These are phyloP conservation scores for Tethya wilhelma DNA, from an alignment of 37 sponge, comb jelly and placozoan species.

Conservation along the genomic window DNA sequence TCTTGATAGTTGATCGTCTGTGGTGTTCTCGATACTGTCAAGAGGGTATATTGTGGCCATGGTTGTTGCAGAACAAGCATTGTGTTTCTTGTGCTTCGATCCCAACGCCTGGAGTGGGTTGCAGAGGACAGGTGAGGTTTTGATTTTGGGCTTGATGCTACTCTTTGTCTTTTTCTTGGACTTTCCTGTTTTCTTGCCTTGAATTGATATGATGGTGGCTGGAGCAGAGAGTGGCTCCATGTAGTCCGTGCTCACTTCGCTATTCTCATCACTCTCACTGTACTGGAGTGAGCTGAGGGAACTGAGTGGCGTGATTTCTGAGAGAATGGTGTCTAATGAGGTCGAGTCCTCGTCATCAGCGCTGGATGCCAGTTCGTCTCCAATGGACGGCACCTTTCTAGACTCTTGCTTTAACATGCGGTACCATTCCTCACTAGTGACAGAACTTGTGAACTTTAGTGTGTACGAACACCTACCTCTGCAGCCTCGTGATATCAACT, in stretches of 20 bases:
- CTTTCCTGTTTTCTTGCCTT: neutral
- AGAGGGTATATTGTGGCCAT: neutral
- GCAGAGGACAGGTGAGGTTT: constrained; percentile 15
- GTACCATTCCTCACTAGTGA: constrained; percentile 62
- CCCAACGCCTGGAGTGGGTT: constrained; percentile 30
- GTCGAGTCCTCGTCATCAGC: neutral
- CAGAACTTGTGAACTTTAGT: constrained; percentile 29
- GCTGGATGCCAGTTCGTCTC: constrained; percentile 23
- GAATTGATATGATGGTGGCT: neutral
- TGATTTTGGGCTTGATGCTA: constrained; percentile 13
- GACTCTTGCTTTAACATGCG: constrained; percentile 52
- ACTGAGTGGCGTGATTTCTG: constrained; percentile 34
- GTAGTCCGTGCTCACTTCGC: neutral
- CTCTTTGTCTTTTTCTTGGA: constrained; percentile 4
- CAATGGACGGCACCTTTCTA: constrained; percentile 21
- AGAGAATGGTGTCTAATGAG: constrained; percentile 44
- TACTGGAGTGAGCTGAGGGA: neutral
- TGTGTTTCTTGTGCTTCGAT: neutral
- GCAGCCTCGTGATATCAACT: constrained; percentile 68
- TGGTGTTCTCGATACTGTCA: constrained; percentile 20
- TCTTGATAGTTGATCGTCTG: constrained; percentile 34
- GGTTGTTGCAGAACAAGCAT: too few relatives aligned
- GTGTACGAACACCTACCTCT: constrained; percentile 67
- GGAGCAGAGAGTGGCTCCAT: neutral
- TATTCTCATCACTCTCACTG: neutral